Evolutionary conservation across 2,888 invertebrate species (phyloP).

Genomic region (Cheilosia urbana): DNA sequence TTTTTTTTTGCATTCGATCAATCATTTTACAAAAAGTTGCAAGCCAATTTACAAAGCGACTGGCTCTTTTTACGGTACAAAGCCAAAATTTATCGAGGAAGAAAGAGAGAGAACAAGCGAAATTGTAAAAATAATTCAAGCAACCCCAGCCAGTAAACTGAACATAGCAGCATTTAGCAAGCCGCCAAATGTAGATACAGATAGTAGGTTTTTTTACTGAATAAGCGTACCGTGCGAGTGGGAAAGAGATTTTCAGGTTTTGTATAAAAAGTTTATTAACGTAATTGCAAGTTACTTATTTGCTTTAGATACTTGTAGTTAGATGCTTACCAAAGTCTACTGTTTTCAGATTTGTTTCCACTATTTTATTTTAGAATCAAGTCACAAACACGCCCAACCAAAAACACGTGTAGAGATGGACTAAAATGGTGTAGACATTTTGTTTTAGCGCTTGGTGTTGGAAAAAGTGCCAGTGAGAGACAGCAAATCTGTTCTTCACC

Average conservation of each 20-base stretch:
- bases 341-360: constrained; percentile 2
- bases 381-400: constrained; percentile 58
- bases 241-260: constrained; percentile 14
- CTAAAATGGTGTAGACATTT: constrained; percentile 68
- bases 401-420: constrained; percentile 68
- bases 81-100: constrained; percentile 3
- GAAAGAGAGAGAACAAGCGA: constrained; percentile 18
- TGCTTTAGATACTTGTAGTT: background rate
- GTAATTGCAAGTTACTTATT: background rate
- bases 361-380: constrained; percentile 25
- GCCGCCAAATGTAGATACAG: constrained; percentile 43
- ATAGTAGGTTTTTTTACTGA: constrained; percentile 12
- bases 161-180: constrained; percentile 9
- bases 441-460: constrained; percentile 38
- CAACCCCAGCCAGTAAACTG: constrained; percentile 14
- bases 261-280: constrained; percentile 13
- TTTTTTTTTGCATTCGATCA: constrained; percentile 16
- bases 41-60: background rate
- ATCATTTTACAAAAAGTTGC: constrained; percentile 25
- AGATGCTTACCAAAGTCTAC: constrained; percentile 44
- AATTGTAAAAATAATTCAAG: constrained; percentile 33
- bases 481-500: constrained; percentile 2
- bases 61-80: background rate
- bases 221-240: constrained; percentile 1
- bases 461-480: constrained; percentile 21